Evolutionary conservation across 2,113 vertebrate species (phyloP), one percentile per base, ranked within the genome.

Genomic region (Cepphus grylle): DNA sequence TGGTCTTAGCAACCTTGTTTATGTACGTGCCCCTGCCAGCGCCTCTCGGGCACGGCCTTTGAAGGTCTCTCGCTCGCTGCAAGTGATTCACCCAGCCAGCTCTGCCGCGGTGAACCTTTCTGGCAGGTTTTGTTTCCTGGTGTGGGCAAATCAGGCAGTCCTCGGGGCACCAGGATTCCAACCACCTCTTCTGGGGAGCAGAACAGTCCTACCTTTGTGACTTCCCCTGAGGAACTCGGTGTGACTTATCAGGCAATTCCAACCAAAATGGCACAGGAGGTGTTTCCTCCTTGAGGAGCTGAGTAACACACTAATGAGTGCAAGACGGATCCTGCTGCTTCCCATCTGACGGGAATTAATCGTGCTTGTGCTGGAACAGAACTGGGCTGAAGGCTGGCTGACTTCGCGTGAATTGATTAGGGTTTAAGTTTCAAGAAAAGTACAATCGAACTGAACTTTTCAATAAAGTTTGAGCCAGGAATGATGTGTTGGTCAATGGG

Each of bases 361-460:
- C 1, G 11, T 73, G 85, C 85, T 47, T 23, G 85, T 40, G 93
- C 81, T 74, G 73, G 94, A 86, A 50, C 86, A 79, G 80, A 56
- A 45, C 40, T 10, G 17, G 63, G 21, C 94, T 71, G 84, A 53
- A 19, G 82, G 78, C 78, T 49, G 82, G 38, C 78, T 90, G 66
- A 19, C 89, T 93, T 42, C 42, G 92, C 43, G 3, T 5, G 30
- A 45, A 63, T 93, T 29, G 93, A 94, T 89, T 67, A 36, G 18
- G 45, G 73, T 43, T 87, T n/a, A 5, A 40, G 80, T 59, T 94
- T 52, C 34, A 65, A 67, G 70, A 74, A 74, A 87, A 89, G 84
- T 81, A 91, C 91, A 85, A 89, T 82, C 2, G 65, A 96, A 55
- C 77, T 15, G 81, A 74, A 52, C 89, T 91, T 91, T 70, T 22